A percentile compares a stretch with the other conserved stretches of the same genome.
Conservation (phyloP, 2,888 invertebrate genomes). For the Sesamia inferens region DNA sequence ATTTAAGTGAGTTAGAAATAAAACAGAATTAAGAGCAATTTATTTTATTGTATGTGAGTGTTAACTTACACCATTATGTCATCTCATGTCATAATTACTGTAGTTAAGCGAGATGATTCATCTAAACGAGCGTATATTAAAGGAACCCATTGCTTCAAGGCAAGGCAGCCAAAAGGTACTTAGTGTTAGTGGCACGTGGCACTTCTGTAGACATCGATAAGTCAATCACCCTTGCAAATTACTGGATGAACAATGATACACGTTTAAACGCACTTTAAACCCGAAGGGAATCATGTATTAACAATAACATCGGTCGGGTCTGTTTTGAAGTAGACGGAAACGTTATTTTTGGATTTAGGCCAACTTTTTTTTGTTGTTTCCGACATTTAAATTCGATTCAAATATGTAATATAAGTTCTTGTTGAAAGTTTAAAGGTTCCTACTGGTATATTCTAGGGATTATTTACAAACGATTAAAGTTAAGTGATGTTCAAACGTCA, state of each 20-base stretch:
- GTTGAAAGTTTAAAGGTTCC: not conserved
- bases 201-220: not conserved
- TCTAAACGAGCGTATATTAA: constrained; percentile 19
- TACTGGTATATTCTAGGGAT: not conserved
- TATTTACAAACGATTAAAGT: too few relatives aligned
- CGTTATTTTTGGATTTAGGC: constrained; percentile 31
- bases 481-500: too few relatives aligned
- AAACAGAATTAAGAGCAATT: constrained; percentile 1
- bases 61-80: constrained; percentile 11
- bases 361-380: constrained; percentile 18
- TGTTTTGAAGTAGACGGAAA: constrained; percentile 40
- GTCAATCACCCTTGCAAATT: constrained; percentile 1
- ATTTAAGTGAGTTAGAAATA: constrained; percentile 4
- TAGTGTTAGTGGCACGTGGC: not conserved
- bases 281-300: constrained; percentile 31
- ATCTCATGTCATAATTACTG: constrained; percentile 9
- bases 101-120: constrained; percentile 22
- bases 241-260: not conserved
- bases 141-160: not conserved
- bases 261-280: constrained; percentile 30
- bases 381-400: constrained; percentile 17
- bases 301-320: constrained; percentile 36
- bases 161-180: not conserved
- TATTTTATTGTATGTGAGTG: constrained; percentile 9
- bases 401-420: not conserved